Percentiles rank a stretch among this genome's conserved stretches.
phyloP scores from a whole-genome alignment of 2,113 vertebrate genomes.

The Archilochus colubris region DNA sequence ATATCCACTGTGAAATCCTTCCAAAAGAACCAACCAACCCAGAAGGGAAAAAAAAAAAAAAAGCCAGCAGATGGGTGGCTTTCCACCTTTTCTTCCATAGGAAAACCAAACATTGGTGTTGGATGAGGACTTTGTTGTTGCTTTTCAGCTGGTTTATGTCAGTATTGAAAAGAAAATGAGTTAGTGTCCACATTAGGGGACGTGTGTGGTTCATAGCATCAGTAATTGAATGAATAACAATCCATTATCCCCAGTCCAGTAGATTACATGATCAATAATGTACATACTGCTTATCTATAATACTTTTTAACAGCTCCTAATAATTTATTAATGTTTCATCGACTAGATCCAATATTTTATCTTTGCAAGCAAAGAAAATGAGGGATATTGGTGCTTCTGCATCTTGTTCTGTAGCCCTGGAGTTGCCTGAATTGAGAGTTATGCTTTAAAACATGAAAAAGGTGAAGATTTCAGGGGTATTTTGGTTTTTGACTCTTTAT shows the following conservation, averaged over 20 bases:
- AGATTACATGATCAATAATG: conserved; percentile 52
- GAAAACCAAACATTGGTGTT: background rate
- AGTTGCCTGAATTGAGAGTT: background rate
- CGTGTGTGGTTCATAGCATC: fast-evolving
- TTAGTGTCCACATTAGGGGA: background rate
- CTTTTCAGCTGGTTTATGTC: background rate
- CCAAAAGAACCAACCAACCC: background rate
- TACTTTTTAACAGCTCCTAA: conserved; percentile 25
- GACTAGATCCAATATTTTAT: background rate
- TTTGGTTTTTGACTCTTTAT: background rate
- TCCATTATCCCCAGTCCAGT: background rate
- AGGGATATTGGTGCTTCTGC: background rate
- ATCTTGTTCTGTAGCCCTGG: background rate
- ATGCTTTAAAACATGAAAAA: background rate
- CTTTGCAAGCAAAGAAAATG: background rate
- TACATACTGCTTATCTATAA: conserved; percentile 36
- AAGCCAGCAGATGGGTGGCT: no score
- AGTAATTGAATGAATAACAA: background rate
- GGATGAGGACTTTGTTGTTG: background rate
- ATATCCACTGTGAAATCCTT: background rate
- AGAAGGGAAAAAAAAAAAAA: background rate
- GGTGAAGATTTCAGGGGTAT: background rate
- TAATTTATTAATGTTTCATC: conserved; percentile 49
- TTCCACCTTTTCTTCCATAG: background rate
- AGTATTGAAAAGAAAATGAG: background rate